These are phyloP conservation scores for Epinotia bilunana DNA, from an alignment of 2,888 invertebrate genomes.

Conservation along the genomic window DNA sequence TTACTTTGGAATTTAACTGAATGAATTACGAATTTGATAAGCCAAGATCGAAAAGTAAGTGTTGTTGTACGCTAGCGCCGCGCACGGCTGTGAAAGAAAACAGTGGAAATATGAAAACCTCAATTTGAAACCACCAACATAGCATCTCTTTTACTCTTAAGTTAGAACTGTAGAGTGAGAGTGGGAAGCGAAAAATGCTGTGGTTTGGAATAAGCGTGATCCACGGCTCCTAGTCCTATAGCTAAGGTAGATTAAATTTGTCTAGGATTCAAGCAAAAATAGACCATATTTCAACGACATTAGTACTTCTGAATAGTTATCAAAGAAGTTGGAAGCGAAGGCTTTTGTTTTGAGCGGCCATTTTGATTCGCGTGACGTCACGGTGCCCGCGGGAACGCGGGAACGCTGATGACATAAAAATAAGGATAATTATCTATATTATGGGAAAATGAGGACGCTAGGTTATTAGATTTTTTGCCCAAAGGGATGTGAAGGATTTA, in stretches of 20 bases:
- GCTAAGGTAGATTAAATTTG: background rate
- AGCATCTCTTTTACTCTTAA: slow-evolving; percentile 6
- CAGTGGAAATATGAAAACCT: slow-evolving; percentile 35
- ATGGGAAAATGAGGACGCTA: slow-evolving; percentile 41
- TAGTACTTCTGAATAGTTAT: background rate
- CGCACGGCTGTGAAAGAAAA: slow-evolving; percentile 62
- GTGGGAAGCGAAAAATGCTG: slow-evolving; percentile 1
- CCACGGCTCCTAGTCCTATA: background rate
- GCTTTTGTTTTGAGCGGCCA: slow-evolving; percentile 67
- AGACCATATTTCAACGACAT: background rate
- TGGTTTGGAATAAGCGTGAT: slow-evolving; percentile 1
- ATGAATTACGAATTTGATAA: background rate
- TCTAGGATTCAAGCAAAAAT: slow-evolving; percentile 6
- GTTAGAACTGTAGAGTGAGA: background rate
- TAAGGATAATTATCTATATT: slow-evolving; percentile 38
- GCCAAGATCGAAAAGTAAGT: background rate
- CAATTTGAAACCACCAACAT: background rate
- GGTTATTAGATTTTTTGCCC: slow-evolving; percentile 39
- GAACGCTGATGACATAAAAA: slow-evolving; percentile 49
- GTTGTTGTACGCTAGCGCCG: slow-evolving; percentile 26
- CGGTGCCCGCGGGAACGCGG: slow-evolving; percentile 56
- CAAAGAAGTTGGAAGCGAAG: slow-evolving; percentile 40
- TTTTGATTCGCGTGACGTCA: slow-evolving; percentile 67
- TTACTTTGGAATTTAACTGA: background rate
- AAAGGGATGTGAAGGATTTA: slow-evolving; percentile 17